These are phyloP conservation scores for Epinotia nisella DNA, from an alignment of 2,888 invertebrate genomes.

Conservation along the genomic window DNA sequence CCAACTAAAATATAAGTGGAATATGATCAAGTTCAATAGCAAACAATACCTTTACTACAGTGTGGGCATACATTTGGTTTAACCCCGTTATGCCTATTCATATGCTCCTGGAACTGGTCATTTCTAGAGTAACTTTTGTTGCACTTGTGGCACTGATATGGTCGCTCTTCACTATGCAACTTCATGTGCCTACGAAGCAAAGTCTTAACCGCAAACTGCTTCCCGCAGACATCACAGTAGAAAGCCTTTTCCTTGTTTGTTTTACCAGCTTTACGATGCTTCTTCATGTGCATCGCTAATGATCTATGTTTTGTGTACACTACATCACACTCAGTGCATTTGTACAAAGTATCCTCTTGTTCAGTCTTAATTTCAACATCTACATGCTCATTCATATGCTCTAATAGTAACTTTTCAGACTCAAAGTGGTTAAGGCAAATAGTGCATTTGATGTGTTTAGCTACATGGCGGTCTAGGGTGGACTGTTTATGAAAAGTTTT, in stretches of 20 bases:
- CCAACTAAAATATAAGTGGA: no score
- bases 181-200: conserved; percentile 79
- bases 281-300: conserved; percentile 70
- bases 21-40: neutral
- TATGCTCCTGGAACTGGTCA: conserved; percentile 84
- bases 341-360: conserved; percentile 54
- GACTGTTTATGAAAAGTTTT: conserved; percentile 62
- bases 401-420: conserved; percentile 50
- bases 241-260: conserved; percentile 59
- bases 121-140: conserved; percentile 83
- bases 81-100: conserved; percentile 83
- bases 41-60: conserved; percentile 82
- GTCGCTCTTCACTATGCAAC: conserved; percentile 80
- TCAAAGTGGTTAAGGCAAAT: conserved; percentile 53
- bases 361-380: conserved; percentile 56
- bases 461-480: conserved; percentile 66
- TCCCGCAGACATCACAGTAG: conserved; percentile 78
- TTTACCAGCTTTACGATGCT: conserved; percentile 64
- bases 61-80: conserved; percentile 85
- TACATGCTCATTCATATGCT: conserved; percentile 51
- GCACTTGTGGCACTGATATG: conserved; percentile 83
- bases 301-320: conserved; percentile 81
- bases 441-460: conserved; percentile 59
- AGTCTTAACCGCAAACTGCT: conserved; percentile 70
- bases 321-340: conserved; percentile 82